phyloP scores from a whole-genome alignment of 2,888 invertebrate species.

The Epirrhoe tristata region DNA sequence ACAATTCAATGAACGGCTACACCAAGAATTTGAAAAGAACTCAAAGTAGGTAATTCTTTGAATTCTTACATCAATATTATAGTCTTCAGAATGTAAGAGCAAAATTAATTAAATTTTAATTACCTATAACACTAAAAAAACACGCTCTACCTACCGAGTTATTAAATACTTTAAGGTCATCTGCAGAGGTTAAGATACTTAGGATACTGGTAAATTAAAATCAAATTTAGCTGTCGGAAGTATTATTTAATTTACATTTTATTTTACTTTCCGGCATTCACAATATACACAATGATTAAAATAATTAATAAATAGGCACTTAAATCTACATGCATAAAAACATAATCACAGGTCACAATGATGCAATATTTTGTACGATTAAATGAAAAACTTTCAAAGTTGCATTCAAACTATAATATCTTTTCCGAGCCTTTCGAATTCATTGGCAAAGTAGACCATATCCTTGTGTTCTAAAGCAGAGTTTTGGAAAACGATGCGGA shows the following conservation, averaged over 20 bases:
- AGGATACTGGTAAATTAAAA: conserved; percentile 3
- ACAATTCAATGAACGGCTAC: no score
- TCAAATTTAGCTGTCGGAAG: conserved; percentile 21
- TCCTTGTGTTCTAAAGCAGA: conserved; percentile 93
- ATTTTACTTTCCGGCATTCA: conserved; percentile 31
- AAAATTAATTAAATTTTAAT: no score
- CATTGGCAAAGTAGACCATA: conserved; percentile 94
- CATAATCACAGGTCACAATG: conserved; percentile 70
- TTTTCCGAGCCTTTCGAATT: conserved; percentile 93
- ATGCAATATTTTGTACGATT: conserved; percentile 56
- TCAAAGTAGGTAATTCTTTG: no score
- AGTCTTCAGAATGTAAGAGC: no score
- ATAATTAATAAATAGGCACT: conserved; percentile 39
- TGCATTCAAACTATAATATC: conserved; percentile 78
- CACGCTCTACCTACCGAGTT: background rate
- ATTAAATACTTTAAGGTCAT: background rate
- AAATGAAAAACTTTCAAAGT: conserved; percentile 35
- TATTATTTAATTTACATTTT: conserved; percentile 36
- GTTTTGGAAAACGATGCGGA: conserved; percentile 96
- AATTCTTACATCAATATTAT: no score
- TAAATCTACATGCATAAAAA: conserved; percentile 38
- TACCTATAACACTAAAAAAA: background rate
- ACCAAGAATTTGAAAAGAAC: no score
- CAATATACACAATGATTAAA: conserved; percentile 29
- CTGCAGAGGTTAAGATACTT: background rate